A percentile compares a stretch with the other conserved stretches of the same genome.
Conservation (phyloP, 2,888 invertebrate genomes). For the Brachynemurus nebulosus region DNA sequence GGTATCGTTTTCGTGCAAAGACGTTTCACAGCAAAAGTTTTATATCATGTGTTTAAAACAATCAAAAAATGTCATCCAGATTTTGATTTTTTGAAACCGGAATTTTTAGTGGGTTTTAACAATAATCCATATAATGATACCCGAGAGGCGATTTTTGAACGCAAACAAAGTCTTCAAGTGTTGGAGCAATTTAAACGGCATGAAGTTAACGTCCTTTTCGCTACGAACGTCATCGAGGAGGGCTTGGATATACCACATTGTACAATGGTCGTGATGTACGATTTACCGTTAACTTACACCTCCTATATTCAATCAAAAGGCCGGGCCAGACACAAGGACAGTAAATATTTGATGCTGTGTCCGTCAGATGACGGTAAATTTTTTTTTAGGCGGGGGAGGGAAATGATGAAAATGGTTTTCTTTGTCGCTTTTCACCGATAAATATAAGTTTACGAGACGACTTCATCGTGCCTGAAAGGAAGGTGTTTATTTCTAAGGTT, state of each 20-base stretch:
- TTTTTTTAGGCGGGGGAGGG: no score
- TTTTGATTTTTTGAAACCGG: constrained; percentile 45
- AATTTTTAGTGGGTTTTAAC: constrained; percentile 59
- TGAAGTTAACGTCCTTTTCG: constrained; percentile 48
- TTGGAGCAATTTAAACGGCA: constrained; percentile 42
- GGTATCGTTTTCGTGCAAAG: constrained; percentile 59
- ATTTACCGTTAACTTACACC: constrained; percentile 53
- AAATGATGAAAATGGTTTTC: no score
- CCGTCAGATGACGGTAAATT: constrained; percentile 26
- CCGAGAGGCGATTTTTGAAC: constrained; percentile 37
- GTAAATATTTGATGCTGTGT: constrained; percentile 46
- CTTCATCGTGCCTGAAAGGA: neutral
- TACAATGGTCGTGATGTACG: constrained; percentile 63
- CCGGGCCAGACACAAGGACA: constrained; percentile 54
- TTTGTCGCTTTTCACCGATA: no score
- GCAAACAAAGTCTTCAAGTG: constrained; percentile 39
- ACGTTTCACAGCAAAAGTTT: constrained; percentile 59
- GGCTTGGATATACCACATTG: constrained; percentile 79
- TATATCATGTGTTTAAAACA: constrained; percentile 51
- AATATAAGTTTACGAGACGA: no score
- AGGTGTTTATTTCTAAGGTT: constrained; percentile 1
- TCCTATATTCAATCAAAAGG: constrained; percentile 87
- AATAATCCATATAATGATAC: constrained; percentile 41
- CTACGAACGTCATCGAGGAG: constrained; percentile 79
- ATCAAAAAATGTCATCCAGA: constrained; percentile 33